phyloP scores from a whole-genome alignment of 1,140 invertebrate genomes.

The Drosophila nigrodunni region DNA sequence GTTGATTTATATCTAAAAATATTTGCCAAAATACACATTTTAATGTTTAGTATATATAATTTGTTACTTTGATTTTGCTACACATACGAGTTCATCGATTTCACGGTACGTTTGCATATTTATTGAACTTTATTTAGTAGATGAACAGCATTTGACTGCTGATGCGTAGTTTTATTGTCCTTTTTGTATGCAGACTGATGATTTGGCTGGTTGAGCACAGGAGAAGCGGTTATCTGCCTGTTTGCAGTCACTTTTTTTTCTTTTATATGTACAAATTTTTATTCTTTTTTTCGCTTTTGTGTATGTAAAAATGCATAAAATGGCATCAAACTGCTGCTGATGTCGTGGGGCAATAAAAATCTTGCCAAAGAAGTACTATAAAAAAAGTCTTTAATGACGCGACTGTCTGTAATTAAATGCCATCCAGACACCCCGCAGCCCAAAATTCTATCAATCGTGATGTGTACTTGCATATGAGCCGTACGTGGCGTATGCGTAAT shows the following conservation, averaged over 20 bases:
- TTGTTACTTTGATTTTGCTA: constrained; percentile 14
- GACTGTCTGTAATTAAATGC: constrained; percentile 75
- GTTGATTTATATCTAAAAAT: no score
- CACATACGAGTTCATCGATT: constrained; percentile 37
- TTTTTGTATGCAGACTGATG: constrained; percentile 31
- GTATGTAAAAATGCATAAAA: constrained; percentile 69
- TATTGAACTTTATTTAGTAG: constrained; percentile 32
- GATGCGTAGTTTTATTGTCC: constrained; percentile 45
- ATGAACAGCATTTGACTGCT: constrained; percentile 22
- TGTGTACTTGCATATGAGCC: constrained; percentile 28
- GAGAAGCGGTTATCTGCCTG: constrained; percentile 29
- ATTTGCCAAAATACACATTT: background rate
- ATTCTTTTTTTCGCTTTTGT: constrained; percentile 3
- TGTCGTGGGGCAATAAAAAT: constrained; percentile 67
- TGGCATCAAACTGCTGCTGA: constrained; percentile 56
- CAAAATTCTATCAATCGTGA: background rate
- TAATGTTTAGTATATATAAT: background rate
- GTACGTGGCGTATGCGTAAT: constrained; percentile 67
- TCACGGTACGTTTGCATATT: constrained; percentile 36
- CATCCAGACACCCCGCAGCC: constrained; percentile 32
- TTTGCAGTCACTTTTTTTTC: constrained; percentile 23
- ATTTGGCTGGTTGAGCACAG: constrained; percentile 5
- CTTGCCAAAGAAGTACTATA: constrained; percentile 74
- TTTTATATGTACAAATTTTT: constrained; percentile 43
- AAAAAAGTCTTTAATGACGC: constrained; percentile 78